A percentile compares a stretch with the other conserved stretches of the same genome.
Evolutionary conservation across 1,140 invertebrate species (phyloP).

Genomic region (Drosophila persimilis): DNA sequence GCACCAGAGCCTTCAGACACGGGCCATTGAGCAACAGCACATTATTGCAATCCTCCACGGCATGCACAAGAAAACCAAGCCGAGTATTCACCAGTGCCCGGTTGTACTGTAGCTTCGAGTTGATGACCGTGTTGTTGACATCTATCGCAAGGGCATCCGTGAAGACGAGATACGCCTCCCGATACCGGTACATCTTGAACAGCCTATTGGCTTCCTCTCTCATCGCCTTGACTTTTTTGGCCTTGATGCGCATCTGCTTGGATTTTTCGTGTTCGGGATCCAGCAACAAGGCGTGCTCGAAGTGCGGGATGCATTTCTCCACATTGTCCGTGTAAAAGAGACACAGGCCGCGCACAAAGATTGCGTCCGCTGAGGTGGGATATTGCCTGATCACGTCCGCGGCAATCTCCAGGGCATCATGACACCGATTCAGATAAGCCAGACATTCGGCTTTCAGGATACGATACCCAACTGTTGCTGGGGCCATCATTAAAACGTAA

Average conservation of each 20-base stretch:
- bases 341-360: conserved; percentile 94
- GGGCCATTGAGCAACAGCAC: conserved; percentile 93
- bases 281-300: conserved; percentile 93
- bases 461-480: conserved; percentile 88
- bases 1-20: conserved; percentile 94
- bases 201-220: conserved; percentile 94
- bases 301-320: conserved; percentile 94
- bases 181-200: conserved; percentile 90
- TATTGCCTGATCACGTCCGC: conserved; percentile 92
- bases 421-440: conserved; percentile 87
- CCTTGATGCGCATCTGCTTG: conserved; percentile 93
- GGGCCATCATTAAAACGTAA: conserved; percentile 85
- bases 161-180: conserved; percentile 92
- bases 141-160: conserved; percentile 93
- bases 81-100: conserved; percentile 92
- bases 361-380: conserved; percentile 93
- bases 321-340: conserved; percentile 95
- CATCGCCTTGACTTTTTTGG: conserved; percentile 92
- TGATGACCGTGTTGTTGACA: conserved; percentile 91
- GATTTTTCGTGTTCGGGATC: conserved; percentile 96
- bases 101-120: conserved; percentile 96
- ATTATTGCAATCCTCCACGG: conserved; percentile 92
- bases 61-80: conserved; percentile 89
- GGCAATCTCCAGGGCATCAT: conserved; percentile 92
- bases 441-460: conserved; percentile 94